Base-by-base conservation (phyloP, 2,797 vertebrate species). In the Notolabrus celidotus region DNA sequence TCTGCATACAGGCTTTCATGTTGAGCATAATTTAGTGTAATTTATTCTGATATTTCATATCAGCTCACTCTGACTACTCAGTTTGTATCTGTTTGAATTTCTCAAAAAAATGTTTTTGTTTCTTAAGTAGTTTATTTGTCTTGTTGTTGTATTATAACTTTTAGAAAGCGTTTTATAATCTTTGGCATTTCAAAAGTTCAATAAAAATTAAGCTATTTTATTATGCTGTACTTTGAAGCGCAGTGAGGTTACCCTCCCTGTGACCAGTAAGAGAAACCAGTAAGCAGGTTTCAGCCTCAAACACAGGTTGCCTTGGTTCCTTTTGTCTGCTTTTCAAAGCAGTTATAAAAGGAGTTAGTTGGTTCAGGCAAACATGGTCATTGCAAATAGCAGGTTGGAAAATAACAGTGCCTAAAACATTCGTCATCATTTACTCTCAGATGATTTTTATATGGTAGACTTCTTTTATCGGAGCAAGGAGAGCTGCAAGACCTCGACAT, bases 271-370 rank as follows among this genome's bases (percentile, higher is more conserved):
- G 27, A 16, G 17, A 25, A 39, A 42, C 12, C 42, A 33, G 14
- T 22, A 0, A 42, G 39, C 12, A 20, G 49, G 22, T 25, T 56
- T 29, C 55, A 36, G 20, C 33, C 51, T 39, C 0, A 2, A 33
- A 33, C 20, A 41, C 19, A 43, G n/a, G 71, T 71, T 74, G 50
- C 71, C 66, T 49, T 12, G 69, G 81, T 60, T 67, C 72, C 64
- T 41, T 54, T 58, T 49, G 19, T 59, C 46, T 31, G 22, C 29
- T 38, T 58, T 15, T 62, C 19, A 22, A 14, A 11, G 20, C n/a
- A 29, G 71, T 19, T 16, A 23, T 29, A 25, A 59, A 17, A 39
- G 7, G 6, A 55, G 39, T 17, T 27, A 3, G 43, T 25, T 20
- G 5, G 10, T 38, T 4, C 10, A 23, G 0, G 0, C 59, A 50